A percentile compares a stretch with the other conserved stretches of the same genome.
These are phyloP conservation scores for Megamerina dolium DNA, from an alignment of 2,888 invertebrate genomes.

Conservation along the genomic window DNA sequence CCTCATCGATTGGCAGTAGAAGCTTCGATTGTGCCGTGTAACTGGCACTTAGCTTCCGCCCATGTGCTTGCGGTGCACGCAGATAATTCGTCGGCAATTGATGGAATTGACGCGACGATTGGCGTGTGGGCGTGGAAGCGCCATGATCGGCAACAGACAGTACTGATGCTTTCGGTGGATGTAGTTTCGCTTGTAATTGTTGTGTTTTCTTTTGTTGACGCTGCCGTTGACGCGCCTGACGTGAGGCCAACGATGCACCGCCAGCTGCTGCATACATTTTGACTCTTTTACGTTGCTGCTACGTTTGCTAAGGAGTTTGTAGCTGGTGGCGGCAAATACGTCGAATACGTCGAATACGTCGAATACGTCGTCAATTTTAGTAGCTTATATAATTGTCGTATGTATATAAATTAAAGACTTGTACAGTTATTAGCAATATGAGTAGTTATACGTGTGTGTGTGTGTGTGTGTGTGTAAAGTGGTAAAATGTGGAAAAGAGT, in stretches of 20 bases:
- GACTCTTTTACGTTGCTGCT: background rate
- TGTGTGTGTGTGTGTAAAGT: too few relatives aligned
- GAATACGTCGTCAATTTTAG: too few relatives aligned
- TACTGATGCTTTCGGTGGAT: constrained; percentile 48
- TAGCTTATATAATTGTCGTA: too few relatives aligned
- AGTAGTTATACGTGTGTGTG: too few relatives aligned
- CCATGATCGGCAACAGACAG: constrained; percentile 33
- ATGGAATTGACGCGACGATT: constrained; percentile 54
- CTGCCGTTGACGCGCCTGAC: constrained; percentile 65
- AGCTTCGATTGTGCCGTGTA: constrained; percentile 48
- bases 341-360: too few relatives aligned
- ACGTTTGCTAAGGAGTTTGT: background rate
- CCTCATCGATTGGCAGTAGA: constrained; percentile 49
- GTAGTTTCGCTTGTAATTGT: constrained; percentile 53
- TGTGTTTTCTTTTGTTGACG: constrained; percentile 52
- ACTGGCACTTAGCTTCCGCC: constrained; percentile 47
- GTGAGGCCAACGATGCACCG: constrained; percentile 79
- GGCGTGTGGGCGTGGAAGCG: constrained; percentile 41
- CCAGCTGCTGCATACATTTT: constrained; percentile 84
- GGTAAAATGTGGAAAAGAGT: too few relatives aligned
- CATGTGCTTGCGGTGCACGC: constrained; percentile 45
- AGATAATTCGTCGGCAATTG: constrained; percentile 52
- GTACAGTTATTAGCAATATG: too few relatives aligned
- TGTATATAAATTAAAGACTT: too few relatives aligned
- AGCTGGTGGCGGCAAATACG: background rate